A percentile compares a stretch with the other conserved stretches of the same genome.
Evolutionary conservation across 2,113 vertebrate genomes (phyloP).

Genomic region (Sylvietta virens): DNA sequence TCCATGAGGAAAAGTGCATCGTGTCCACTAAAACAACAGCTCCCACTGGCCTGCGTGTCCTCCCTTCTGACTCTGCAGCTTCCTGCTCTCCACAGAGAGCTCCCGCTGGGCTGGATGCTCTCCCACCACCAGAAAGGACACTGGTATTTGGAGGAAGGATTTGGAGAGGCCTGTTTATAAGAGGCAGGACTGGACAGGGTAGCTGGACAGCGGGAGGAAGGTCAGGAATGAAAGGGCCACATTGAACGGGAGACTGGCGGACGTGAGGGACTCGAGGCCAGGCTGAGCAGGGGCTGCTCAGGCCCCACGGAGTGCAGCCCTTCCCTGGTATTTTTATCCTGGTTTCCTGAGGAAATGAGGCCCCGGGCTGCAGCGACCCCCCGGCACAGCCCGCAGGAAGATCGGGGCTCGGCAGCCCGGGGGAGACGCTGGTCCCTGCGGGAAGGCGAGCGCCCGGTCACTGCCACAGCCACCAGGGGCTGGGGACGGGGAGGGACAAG

Average conservation of each 20-base stretch:
- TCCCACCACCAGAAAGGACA: background rate
- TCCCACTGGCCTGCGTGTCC: background rate
- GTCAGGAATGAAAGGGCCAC: fast-evolving
- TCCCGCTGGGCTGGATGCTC: background rate
- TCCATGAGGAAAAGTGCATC: fast-evolving
- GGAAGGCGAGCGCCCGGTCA: background rate
- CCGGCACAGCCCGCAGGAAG: background rate
- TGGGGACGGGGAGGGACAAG: background rate
- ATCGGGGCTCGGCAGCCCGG: background rate
- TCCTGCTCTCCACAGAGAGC: background rate
- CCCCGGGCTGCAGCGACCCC: background rate
- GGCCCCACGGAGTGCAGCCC: fast-evolving
- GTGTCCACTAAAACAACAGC: background rate
- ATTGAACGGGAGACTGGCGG: fast-evolving
- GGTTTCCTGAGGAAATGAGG: slow-evolving; percentile 35
- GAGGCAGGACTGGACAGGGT: fast-evolving
- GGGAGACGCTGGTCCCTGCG: fast-evolving
- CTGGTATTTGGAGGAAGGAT: background rate
- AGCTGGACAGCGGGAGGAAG: background rate
- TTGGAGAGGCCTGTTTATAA: background rate
- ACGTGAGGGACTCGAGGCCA: fast-evolving
- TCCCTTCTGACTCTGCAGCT: background rate
- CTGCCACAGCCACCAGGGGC: background rate
- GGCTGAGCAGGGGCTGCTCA: background rate
- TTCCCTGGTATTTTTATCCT: background rate